Base-by-base conservation (phyloP, 2,113 vertebrate genomes). In the Apistogramma diplotaenia region DNA sequence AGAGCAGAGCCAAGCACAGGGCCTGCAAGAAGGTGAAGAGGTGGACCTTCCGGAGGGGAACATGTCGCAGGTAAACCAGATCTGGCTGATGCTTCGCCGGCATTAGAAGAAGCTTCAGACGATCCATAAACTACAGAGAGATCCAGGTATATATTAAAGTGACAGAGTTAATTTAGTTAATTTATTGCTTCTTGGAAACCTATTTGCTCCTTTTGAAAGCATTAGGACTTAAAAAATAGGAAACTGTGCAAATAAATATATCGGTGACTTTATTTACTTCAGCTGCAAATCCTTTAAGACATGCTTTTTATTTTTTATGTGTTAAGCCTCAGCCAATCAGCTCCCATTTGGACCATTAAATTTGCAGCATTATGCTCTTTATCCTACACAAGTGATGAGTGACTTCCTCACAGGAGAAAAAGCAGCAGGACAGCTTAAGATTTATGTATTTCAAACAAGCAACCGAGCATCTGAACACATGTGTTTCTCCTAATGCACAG, bases 41-140 rank as follows among this genome's bases (percentile, higher is more conserved):
- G 85, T 99, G 98, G 55, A 99, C 97, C 62, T 98, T 96, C 84
- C 98, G 96, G 67, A 99, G 95, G 0, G 98, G 98, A 5, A 99
- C 98, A 0, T 99, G 98, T 2, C 98, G 96, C 92, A 99, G 93
- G 93, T 99, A 99, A 89, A 99, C 96, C 21, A 99, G 97, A 91
- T 99, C 98, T 0, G 98, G 98, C 89, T 99, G 98, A 86, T 99
- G 98, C 78, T 99, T 99, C 1, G 98, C 95, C 23, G 98, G 98
- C 98, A 99, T 99, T 90, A 99, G 90, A 19, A 99, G 96, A 93
- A 99, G 94, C 93, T 99, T 96, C 53, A 99, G 94, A 5, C 98
- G 97, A 81, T 99, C 98, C 98, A 99, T 99, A 89, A 99, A 99
- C 98, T 99, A 57, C 60, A 62, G 61, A 76, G 37, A 4, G 1